Evolutionary conservation across 2,888 invertebrate species (phyloP), one percentile per base, ranked within the genome.

Genomic region (Cylindroiulus punctatus): DNA sequence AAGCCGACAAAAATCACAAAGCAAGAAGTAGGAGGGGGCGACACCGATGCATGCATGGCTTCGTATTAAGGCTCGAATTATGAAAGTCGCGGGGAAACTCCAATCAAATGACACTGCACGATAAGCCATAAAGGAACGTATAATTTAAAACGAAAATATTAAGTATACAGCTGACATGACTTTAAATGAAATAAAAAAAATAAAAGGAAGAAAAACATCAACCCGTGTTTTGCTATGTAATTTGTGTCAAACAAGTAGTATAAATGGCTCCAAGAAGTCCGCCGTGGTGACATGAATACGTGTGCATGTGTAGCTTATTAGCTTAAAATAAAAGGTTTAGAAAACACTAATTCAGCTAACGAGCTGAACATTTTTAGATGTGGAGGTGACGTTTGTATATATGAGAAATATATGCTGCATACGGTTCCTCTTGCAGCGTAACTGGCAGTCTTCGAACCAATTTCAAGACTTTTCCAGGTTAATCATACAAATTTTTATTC

Each of bases 211-310:
- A 52, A 52, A 52, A 52, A 52, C 4, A 52, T 4, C 17, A 65
- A 65, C 0, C 26, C 1, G 65, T 65, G 65, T 65, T n/a, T 65
- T 65, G 65, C 26, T 65, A 65, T 65, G 65, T 65, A 26, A 65
- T 65, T 65, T 65, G 65, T 65, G 65, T 65, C 65, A 65, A 26
- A 17, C 14, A 26, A n/a, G 65, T 26, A 26, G 26, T 26, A 26
- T 26, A 26, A 65, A 65, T 65, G 65, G 65, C 65, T 65, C 65
- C 65, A n/a, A 12, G 10, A 65, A 65, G 65, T 65, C 65, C 65
- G 17, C 17, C 17, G 17, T 19, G 12, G 17, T 17, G 19, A 22
- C 26, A 26, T 22, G 4, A 40, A 40, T 40, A 4, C 40, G 40
- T n/a, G n/a, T n/a, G n/a, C n/a, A n/a, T n/a, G n/a, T n/a, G n/a